Conservation (phyloP, 2,888 invertebrate species). For the Apotomis turbidana region DNA sequence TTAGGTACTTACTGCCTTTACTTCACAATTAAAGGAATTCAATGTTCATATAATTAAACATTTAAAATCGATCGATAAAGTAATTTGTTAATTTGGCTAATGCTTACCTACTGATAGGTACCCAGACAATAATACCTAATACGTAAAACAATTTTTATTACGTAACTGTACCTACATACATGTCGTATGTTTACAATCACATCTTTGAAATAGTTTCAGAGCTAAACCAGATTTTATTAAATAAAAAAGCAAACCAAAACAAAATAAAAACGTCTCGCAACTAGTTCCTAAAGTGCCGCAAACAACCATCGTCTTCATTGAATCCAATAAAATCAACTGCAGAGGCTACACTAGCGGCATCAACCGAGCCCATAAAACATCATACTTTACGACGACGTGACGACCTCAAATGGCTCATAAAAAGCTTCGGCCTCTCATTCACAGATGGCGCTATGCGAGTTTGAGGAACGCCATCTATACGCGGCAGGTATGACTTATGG, state of each 20-base stretch:
- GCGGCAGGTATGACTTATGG: slow-evolving; percentile 54
- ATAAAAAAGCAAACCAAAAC: background rate
- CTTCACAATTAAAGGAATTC: too few species aligned
- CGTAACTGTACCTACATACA: too few species aligned
- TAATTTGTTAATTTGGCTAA: too few species aligned
- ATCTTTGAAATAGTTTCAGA: too few species aligned
- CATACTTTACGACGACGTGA: slow-evolving; percentile 77
- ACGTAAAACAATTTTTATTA: too few species aligned
- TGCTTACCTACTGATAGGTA: too few species aligned
- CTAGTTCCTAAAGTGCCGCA: slow-evolving; percentile 32
- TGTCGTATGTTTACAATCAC: too few species aligned
- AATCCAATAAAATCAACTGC: slow-evolving; percentile 49
- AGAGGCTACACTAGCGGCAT: slow-evolving; percentile 78
- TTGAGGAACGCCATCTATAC: slow-evolving; percentile 71
- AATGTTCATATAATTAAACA: too few species aligned
- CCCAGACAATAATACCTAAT: too few species aligned
- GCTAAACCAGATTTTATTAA: too few species aligned
- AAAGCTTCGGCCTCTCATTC: slow-evolving; percentile 68
- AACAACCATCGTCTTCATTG: slow-evolving; percentile 35
- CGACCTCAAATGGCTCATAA: slow-evolving; percentile 75
- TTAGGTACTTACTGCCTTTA: too few species aligned
- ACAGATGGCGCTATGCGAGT: slow-evolving; percentile 74
- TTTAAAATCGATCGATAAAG: too few species aligned
- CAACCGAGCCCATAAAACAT: slow-evolving; percentile 74
- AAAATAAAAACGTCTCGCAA: slow-evolving; percentile 6